Base-by-base conservation (phyloP, 2,888 invertebrate species). In the Eupsilia transversa region DNA sequence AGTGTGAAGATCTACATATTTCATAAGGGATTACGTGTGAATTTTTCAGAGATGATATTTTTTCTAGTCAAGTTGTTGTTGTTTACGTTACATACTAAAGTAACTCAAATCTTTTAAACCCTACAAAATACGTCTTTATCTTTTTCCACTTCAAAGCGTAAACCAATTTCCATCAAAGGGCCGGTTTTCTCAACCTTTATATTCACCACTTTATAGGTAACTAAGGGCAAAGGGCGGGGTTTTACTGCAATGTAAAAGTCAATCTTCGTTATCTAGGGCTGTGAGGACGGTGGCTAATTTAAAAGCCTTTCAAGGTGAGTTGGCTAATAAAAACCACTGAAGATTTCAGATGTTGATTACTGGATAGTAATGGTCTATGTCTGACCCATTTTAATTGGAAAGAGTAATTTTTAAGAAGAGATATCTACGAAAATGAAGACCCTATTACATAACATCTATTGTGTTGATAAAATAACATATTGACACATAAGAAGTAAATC, bases 201-300 rank as follows among this genome's bases (percentile, higher is more conserved):
- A 78, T 73, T 65, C 54, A 43, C 72, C 64, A 71, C 73, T 79
- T 86, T 85, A 86, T 80, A 71, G 80, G 82, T 78, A 85, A 77
- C 63, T 77, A 74, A 80, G 79, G 71, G 56, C 72, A 66, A 81
- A 87, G 82, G 83, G 84, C 86, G 59, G 27, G 65, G 80, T 89
- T 92, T 91, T 90, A 91, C 82, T 87, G 86, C 89, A 87, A 74
- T 88, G 86, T 91, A 90, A 92, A 92, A 90, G 91, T 89, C 93
- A 92, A 89, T 93, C 92, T 91, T 91, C 90, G 92, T 93, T 93
- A 88, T 84, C 69, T 35, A 86, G 82, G 85, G 87, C 84, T 77
- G 84, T 77, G 85, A 71, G 77, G 77, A 80, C 67, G 43, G 82
- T 60, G 74, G 87, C 87, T 89, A 89, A 91, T 89, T 90, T 89